Conservation (phyloP, 2,888 invertebrate genomes). For the Amblyteles armatorius region DNA sequence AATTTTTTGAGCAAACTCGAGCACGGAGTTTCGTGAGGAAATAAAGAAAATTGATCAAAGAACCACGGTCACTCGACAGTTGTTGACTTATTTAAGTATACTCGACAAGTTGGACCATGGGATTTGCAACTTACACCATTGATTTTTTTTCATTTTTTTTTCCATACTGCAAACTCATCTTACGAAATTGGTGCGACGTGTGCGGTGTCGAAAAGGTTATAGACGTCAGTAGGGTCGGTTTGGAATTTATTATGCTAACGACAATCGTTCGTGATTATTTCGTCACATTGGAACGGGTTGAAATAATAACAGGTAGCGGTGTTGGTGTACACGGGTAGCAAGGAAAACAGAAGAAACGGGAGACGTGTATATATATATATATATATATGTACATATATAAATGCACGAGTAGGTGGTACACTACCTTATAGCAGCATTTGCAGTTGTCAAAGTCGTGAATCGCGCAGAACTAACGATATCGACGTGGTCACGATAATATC, state of each 20-base stretch:
- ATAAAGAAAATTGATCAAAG: not conserved
- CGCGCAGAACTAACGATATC: not conserved
- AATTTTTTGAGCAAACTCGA: not conserved
- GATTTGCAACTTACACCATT: conserved; percentile 3
- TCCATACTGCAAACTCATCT: not conserved
- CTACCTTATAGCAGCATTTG: conserved; percentile 38
- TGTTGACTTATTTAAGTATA: not conserved
- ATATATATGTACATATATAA: conserved; percentile 8
- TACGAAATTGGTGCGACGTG: conserved; percentile 26
- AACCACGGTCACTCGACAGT: not conserved
- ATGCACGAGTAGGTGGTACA: conserved; percentile 11
- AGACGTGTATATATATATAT: not conserved
- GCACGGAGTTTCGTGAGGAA: no score
- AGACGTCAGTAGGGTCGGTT: not conserved
- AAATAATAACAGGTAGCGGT: conserved; percentile 32
- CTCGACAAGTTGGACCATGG: not conserved
- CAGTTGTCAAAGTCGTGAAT: conserved; percentile 12
- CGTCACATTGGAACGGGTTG: conserved; percentile 7
- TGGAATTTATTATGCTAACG: not conserved
- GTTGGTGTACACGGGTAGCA: conserved; percentile 3
- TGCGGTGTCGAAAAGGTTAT: not conserved
- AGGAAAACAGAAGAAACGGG: conserved; percentile 26
- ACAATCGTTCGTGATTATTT: not conserved
- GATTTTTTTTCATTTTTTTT: not conserved
- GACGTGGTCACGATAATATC: not conserved